Evolutionary conservation across 2,797 vertebrate species (phyloP), one percentile per base, ranked within the genome.

Genomic region (Lateolabrax maculatus): DNA sequence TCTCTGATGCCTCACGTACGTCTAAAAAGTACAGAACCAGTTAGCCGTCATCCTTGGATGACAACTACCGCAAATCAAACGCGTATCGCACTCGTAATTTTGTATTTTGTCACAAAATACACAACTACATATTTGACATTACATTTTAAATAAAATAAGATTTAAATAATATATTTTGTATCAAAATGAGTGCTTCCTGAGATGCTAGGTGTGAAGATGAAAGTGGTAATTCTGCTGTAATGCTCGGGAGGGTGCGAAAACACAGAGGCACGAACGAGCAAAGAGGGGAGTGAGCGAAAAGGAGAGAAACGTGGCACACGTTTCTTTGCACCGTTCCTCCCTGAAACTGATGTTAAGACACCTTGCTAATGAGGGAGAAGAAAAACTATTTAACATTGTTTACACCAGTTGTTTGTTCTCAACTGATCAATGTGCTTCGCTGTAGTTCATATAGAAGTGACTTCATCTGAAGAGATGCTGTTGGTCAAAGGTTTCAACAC

Each of bases 1-100:
- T 84, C 83, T 73, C 84, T 53, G 68, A 68, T 74, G 69, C 48
- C 64, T 88, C 71, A 84, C 80, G 78, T 86, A 44, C 66, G 72
- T 71, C 66, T 68, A 87, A 49, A 71, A 84, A 71, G 75, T 51
- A 81, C 27, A 27, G 21, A 84, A 78, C 31, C 18, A 48, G 66
- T 75, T 62, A 53, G 58, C 46, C 78, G 82, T 87, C 75, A 83
- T 56, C 58, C 56, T 23, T 12, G 23, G 62, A 70, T 86, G 84
- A 80, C 81, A 89, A 68, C 74, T 84, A 74, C 41, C n/a, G 34
- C 29, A 73, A 84, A 70, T 90, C 71, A 92, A 91, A 86, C 75
- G 15, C 25, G 4, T 21, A 29, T 85, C 49, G 49, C 52, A 49
- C 18, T 12, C 78, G 64, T 55, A 76, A 75, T 71, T 80, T 75